A percentile compares a stretch with the other conserved stretches of the same genome.
phyloP scores from a whole-genome alignment of 1,140 invertebrate species.

The Drosophila trapezifrons region DNA sequence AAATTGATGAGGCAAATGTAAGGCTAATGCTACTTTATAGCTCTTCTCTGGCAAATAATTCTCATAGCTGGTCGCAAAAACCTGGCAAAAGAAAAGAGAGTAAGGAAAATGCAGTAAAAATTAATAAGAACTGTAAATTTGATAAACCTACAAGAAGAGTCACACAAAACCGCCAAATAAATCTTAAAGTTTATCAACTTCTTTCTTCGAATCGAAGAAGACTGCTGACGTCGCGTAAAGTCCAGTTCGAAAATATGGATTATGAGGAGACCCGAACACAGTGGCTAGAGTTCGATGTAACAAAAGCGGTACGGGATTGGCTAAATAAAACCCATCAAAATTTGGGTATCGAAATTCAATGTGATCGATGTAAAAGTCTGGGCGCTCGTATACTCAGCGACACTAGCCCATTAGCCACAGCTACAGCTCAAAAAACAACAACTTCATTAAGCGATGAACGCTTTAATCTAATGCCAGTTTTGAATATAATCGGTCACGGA shows the following conservation, averaged over 20 bases:
- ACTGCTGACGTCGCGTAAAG: constrained; percentile 50
- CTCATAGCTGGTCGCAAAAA: not conserved
- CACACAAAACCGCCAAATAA: constrained; percentile 37
- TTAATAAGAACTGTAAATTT: constrained; percentile 15
- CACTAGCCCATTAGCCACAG: constrained; percentile 37
- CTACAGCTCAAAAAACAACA: not conserved
- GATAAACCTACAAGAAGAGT: constrained; percentile 12
- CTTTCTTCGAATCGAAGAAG: constrained; percentile 49
- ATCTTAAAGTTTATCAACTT: constrained; percentile 73
- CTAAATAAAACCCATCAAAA: constrained; percentile 83
- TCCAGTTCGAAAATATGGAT: constrained; percentile 52
- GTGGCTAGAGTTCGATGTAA: constrained; percentile 87
- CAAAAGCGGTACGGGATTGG: constrained; percentile 85
- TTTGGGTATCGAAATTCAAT: constrained; percentile 85
- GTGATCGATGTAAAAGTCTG: constrained; percentile 80
- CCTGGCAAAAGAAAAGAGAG: constrained; percentile 7
- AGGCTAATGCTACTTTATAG: constrained; percentile 74
- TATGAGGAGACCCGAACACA: constrained; percentile 64
- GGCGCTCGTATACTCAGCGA: constrained; percentile 77
- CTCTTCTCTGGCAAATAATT: constrained; percentile 47
- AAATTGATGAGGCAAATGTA: constrained; percentile 78
- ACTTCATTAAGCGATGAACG: constrained; percentile 3
- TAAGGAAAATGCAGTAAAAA: constrained; percentile 8
- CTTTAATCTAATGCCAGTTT: constrained; percentile 73
- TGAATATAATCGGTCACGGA: constrained; percentile 85